Conservation (phyloP, 2,888 invertebrate species). For the Limnephilus auricula region DNA sequence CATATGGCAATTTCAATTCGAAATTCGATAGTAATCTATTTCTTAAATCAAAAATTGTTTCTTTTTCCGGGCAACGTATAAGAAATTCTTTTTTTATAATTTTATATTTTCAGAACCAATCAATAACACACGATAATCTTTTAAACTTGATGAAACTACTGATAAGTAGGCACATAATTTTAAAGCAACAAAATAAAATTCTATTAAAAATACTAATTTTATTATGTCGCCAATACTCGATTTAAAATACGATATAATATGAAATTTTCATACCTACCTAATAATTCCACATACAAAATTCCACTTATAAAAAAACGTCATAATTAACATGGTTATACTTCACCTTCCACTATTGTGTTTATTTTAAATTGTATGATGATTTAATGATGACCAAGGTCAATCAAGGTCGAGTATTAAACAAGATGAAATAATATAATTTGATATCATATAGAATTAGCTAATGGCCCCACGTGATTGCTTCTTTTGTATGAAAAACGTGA, state of each 20-base stretch:
- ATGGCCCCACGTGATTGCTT: not conserved
- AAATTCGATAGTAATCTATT: no score
- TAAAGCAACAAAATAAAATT: not conserved
- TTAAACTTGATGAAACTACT: not conserved
- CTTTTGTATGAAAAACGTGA: conserved; percentile 19
- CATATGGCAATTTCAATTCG: no score
- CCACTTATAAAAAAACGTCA: not conserved
- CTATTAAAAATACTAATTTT: not conserved
- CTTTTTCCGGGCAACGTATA: no score
- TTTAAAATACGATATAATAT: not conserved
- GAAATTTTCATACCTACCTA: no score
- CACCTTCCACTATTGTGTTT: conserved; percentile 3
- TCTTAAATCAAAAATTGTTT: no score
- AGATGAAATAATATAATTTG: not conserved
- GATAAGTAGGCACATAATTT: not conserved
- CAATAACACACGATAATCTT: not conserved
- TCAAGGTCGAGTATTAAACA: conserved; percentile 14
- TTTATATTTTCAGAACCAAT: not conserved
- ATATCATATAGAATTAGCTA: not conserved
- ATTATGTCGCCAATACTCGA: not conserved
- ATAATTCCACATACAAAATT: not conserved
- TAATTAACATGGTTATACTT: not conserved
- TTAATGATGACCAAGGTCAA: conserved; percentile 28
- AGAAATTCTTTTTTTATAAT: not conserved
- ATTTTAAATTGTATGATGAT: conserved; percentile 20